These are phyloP conservation scores for Oscheius sp. DNA, from an alignment of 2,888 invertebrate genomes.

Conservation along the genomic window DNA sequence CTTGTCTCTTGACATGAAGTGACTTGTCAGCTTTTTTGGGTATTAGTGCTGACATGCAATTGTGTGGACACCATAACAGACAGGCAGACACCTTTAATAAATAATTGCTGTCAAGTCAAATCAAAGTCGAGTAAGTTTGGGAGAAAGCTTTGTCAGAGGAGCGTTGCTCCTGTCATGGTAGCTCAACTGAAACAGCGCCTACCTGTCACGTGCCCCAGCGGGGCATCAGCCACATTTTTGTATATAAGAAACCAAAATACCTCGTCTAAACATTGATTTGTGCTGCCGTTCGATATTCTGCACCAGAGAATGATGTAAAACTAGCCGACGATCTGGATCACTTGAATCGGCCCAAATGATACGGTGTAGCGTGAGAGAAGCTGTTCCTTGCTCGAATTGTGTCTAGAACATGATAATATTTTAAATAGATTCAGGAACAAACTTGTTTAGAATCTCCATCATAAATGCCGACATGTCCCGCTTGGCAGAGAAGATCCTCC, in stretches of 20 bases:
- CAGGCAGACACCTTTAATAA: too few relatives aligned
- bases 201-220: too few relatives aligned
- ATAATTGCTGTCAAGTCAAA: too few relatives aligned
- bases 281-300: conserved; percentile 68
- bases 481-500: conserved; percentile 71
- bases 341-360: conserved; percentile 73
- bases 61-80: too few relatives aligned
- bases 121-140: too few relatives aligned
- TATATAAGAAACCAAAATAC: conserved; percentile 33
- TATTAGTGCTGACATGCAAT: too few relatives aligned
- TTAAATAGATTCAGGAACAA: conserved; percentile 4
- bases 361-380: conserved; percentile 69
- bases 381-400: conserved; percentile 71
- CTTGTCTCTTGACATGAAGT: too few relatives aligned
- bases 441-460: conserved; percentile 72
- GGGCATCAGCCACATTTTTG: too few relatives aligned
- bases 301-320: conserved; percentile 71
- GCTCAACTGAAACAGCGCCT: too few relatives aligned
- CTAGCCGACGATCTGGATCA: conserved; percentile 69
- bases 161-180: too few relatives aligned
- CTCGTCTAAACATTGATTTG: conserved; percentile 71
- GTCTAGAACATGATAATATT: conserved; percentile 51
- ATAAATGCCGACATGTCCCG: conserved; percentile 71
- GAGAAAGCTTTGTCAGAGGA: too few relatives aligned
- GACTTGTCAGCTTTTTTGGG: too few relatives aligned